Evolutionary conservation across 2,113 vertebrate genomes (phyloP).

Genomic region (Procavia capensis): DNA sequence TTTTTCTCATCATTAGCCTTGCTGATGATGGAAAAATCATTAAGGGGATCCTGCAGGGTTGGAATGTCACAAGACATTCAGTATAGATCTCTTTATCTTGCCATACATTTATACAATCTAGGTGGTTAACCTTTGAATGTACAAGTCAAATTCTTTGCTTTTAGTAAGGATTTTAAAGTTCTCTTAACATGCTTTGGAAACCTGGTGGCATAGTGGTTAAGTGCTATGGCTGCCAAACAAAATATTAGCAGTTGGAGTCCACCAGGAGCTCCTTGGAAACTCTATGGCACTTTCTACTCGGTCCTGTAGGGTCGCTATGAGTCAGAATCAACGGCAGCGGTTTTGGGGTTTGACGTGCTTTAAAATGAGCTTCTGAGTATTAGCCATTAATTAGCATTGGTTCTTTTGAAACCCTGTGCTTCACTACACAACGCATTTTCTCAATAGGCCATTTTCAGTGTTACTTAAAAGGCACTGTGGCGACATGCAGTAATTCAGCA

Average conservation of each 20-base stretch:
- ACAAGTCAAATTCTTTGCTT: not conserved
- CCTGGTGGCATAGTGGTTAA: too few species aligned
- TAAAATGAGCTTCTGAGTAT: not conserved
- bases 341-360: too few species aligned
- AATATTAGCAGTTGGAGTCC: too few species aligned
- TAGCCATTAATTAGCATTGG: not conserved
- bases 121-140: not conserved
- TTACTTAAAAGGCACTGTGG: not conserved
- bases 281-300: too few species aligned
- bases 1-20: not conserved
- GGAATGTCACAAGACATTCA: not conserved
- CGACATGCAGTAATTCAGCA: not conserved
- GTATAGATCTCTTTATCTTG: not conserved
- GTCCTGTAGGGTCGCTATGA: too few species aligned
- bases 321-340: too few species aligned
- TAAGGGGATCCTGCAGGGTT: not conserved
- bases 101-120: not conserved
- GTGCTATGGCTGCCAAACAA: too few species aligned
- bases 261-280: too few species aligned
- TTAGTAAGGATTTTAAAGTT: not conserved
- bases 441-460: not conserved
- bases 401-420: not conserved
- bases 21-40: not conserved
- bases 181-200: conserved; percentile 33
- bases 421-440: not conserved